Evolutionary conservation across 2,113 vertebrate genomes (phyloP).

Genomic region (Corythaixoides concolor): DNA sequence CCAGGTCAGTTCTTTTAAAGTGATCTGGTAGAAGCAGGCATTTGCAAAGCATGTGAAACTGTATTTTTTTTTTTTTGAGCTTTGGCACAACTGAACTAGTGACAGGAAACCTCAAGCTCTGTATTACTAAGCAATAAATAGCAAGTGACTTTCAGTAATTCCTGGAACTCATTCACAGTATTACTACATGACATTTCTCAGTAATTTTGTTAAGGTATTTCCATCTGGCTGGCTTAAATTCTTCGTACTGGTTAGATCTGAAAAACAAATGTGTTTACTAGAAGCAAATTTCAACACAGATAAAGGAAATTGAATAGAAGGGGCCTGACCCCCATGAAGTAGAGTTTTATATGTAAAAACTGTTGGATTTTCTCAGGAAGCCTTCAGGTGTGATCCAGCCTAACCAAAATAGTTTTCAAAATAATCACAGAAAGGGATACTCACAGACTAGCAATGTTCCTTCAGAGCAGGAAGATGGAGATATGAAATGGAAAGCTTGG

Average conservation of each 20-base stretch:
- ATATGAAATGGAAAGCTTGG: not conserved
- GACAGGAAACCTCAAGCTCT: constrained; percentile 55
- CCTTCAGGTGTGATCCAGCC: not conserved
- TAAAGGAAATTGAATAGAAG: not conserved
- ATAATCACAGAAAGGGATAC: not conserved
- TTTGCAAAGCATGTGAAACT: not conserved
- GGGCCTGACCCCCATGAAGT: not conserved
- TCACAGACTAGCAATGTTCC: not conserved
- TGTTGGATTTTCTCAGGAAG: not conserved
- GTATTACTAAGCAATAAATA: constrained; percentile 40
- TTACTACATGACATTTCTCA: not conserved
- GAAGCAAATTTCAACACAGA: not conserved
- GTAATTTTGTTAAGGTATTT: constrained; percentile 31
- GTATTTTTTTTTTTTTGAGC: not conserved
- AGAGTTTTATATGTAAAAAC: not conserved
- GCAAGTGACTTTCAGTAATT: constrained; percentile 52
- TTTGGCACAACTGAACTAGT: not conserved
- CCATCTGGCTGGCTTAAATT: not conserved
- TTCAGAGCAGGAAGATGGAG: not conserved
- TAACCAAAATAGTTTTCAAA: not conserved
- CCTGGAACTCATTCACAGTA: constrained; percentile 10
- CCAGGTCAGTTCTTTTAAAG: not conserved
- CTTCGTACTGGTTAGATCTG: not conserved
- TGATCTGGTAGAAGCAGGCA: not conserved
- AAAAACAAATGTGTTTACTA: constrained; percentile 20